Base-by-base conservation (phyloP, 2,888 invertebrate species). In the Julus scandinavius region DNA sequence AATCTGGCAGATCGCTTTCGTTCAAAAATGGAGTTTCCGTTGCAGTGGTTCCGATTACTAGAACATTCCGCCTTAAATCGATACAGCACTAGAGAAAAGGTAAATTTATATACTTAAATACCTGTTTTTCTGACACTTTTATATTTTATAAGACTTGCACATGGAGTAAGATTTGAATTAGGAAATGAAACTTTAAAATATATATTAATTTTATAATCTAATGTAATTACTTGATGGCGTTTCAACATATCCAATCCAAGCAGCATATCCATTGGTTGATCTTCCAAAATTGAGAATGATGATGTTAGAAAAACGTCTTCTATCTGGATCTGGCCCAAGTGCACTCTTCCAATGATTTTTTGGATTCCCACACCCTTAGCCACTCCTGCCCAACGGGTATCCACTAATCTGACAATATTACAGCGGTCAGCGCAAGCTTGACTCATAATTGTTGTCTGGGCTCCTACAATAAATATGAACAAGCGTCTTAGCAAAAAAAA, bases 381-480 rank as follows among this genome's bases (percentile, higher is more conserved):
- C 89, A 98, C 96, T 2, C 99, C 99, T 1, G 97, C 96, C 97
- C 98, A 99, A 92, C 98, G 95, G 0, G 95, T 95, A 92, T 99
- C 99, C 1, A 93, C 92, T 85, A 94, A 91, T 49, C 93, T 91
- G 91, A 92, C 92, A 58, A 94, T 92, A 89, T 92, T 92, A 72
- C 89, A 89, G 13, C 93, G 90, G 96, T 97, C 90, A 95, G 94
- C 92, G 80, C 98, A 99, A 0, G 95, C 95, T 89, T 97, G 96
- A 85, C 98, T 99, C 98, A 99, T 99, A 89, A 99, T 98, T 4
- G 99, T 99, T 58, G 98, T 97, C 93, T 99, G 99, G 87, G 99
- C 99, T 89, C 95, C 95, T 95, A 91, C 11, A 90, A 89, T 90
- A 86, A 72, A 11, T 84, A 80, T 5, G 45, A 85, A 85, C 40